Conservation (phyloP, 2,113 vertebrate species). For the Saguinus midas region DNA sequence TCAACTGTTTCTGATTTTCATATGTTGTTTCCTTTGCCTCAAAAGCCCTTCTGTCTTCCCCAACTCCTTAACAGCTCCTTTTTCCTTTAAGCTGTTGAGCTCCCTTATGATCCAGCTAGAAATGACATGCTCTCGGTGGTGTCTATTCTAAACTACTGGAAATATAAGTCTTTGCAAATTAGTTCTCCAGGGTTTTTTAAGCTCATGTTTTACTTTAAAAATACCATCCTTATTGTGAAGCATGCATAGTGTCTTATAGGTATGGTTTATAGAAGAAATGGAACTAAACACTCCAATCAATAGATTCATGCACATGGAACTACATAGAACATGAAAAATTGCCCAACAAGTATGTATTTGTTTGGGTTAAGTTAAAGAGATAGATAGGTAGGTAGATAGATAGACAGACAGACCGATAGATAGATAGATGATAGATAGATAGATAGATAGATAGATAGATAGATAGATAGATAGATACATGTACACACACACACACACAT, state of each 20-base stretch:
- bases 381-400: too few species aligned
- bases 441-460: too few species aligned
- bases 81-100: not conserved
- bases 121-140: not conserved
- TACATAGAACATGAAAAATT: not conserved
- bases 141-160: not conserved
- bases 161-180: not conserved
- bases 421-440: too few species aligned
- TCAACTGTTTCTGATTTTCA: not conserved
- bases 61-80: not conserved
- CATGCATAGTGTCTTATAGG: not conserved
- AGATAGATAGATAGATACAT: too few species aligned
- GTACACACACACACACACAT: not conserved
- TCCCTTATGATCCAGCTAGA: not conserved
- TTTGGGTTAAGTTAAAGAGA: not conserved
- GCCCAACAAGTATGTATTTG: not conserved
- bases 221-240: not conserved
- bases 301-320: not conserved
- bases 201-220: not conserved
- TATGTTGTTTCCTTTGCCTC: not conserved
- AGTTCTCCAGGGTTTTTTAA: slow-evolving; percentile 18
- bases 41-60: not conserved
- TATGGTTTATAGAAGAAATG: slow-evolving; percentile 15
- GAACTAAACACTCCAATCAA: not conserved
- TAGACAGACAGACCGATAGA: too few species aligned